Conservation (phyloP, 2,797 vertebrate genomes). For the Lophius americanus region DNA sequence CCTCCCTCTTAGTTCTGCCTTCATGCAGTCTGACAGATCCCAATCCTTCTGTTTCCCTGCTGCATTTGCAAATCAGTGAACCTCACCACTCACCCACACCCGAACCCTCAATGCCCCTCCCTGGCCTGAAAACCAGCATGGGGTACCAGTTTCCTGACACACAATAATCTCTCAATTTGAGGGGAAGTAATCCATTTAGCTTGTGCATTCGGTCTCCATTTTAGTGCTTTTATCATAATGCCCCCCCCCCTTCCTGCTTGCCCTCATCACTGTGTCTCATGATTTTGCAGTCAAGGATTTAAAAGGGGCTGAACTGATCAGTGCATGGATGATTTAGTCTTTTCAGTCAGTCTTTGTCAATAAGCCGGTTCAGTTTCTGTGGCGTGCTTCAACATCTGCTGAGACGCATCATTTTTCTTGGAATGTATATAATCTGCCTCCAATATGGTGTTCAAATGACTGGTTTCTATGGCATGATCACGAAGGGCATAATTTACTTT, state of each 20-base stretch:
- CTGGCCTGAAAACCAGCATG: constrained; percentile 57
- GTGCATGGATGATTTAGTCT: constrained; percentile 54
- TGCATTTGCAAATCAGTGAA: constrained; percentile 58
- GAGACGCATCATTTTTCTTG: constrained; percentile 22
- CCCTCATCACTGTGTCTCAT: constrained; percentile 30
- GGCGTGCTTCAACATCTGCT: constrained; percentile 48
- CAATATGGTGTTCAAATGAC: constrained; percentile 32
- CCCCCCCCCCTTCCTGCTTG: neutral
- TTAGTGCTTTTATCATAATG: constrained; percentile 42
- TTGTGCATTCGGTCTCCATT: constrained; percentile 54
- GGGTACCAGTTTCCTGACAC: constrained; percentile 70
- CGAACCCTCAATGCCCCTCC: constrained; percentile 48
- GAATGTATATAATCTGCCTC: constrained; percentile 21
- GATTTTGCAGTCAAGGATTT: constrained; percentile 42
- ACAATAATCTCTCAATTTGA: constrained; percentile 77
- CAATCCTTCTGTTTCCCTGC: constrained; percentile 42
- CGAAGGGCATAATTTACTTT: neutral
- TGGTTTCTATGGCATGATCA: constrained; percentile 5
- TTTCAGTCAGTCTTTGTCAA: constrained; percentile 41
- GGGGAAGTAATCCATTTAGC: constrained; percentile 79
- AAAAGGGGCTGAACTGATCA: constrained; percentile 55
- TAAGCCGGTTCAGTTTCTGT: constrained; percentile 52
- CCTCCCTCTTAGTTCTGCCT: constrained; percentile 44
- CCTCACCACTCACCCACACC: constrained; percentile 40
- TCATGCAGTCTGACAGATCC: constrained; percentile 60